Base-by-base conservation (phyloP, 2,888 invertebrate species). In the Eubasilissa splendida region DNA sequence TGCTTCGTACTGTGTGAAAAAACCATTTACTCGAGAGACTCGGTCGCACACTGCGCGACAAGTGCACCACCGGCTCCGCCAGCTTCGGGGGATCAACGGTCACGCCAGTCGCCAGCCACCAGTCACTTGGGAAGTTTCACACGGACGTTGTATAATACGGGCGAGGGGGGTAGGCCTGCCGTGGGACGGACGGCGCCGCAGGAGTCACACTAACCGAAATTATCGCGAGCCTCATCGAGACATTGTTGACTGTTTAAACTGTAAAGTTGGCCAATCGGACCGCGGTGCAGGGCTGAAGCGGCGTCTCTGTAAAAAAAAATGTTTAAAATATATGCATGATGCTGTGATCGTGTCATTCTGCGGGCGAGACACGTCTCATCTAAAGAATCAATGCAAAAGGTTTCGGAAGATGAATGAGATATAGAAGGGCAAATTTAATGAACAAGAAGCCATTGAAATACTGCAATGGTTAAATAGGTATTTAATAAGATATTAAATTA, bases 181-280 rank as follows among this genome's bases (percentile, higher is more conserved):
- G 74, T 74, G 74, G 74, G 74, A 74, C 56, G 58, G 56, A 14
- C 12, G 14, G 33, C 56, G 42, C 33, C 31, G 59, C 12, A 33
- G 42, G 74, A 74, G 59, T 74, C 74, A 22, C 74, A 74, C 50
- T 74, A 42, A 42, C 56, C 74, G 74, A 74, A 22, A 33, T 11
- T 63, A 63, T 63, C 63, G 60, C 60, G 60, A 60, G 60, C 14
- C 14, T 22, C 60, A 14, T 31, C 63, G 31, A 22, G 31, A 22
- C 63, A 63, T 63, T 63, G 63, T 22, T 63, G 10, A 63, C 63
- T 60, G 31, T 10, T 8, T 5, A 8, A 60, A 22, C 63, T 22
- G 60, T 60, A 60, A 63, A 22, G 22, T 63, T 63, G 63, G 63
- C 11, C 63, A 63, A 63, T 63, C 11, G 3, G 0, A 11, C 22